Evolutionary conservation across 2,113 vertebrate species (phyloP).

Genomic region (Antechinus flavipes): DNA sequence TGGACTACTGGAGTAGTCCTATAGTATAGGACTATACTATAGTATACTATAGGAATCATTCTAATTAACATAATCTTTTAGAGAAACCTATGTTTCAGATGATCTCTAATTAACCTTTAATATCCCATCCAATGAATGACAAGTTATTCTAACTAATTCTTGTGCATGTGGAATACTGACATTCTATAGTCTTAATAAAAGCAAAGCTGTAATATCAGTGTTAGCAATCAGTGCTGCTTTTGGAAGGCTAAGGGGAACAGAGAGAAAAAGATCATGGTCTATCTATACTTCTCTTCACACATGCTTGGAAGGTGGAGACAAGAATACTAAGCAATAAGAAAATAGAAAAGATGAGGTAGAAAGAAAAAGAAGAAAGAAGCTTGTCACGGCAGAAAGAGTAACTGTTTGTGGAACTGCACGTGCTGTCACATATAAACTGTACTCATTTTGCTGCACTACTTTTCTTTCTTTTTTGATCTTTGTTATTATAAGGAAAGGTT

Average conservation of each 20-base stretch:
- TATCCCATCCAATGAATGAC: constrained; percentile 18
- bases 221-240: background rate
- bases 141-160: constrained; percentile 28
- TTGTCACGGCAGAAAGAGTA: background rate
- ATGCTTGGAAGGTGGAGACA: background rate
- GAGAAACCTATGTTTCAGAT: constrained; percentile 36
- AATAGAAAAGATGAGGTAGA: background rate
- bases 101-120: constrained; percentile 4
- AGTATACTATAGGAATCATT: constrained; percentile 7
- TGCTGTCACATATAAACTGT: background rate
- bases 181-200: constrained; percentile 1
- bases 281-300: background rate
- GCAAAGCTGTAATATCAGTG: background rate
- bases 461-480: background rate
- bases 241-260: background rate
- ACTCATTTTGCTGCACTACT: background rate
- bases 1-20: background rate
- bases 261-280: background rate
- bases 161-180: background rate
- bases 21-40: too few relatives aligned
- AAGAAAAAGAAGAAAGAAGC: background rate
- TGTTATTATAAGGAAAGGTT: background rate
- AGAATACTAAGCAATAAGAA: background rate
- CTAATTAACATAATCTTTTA: constrained; percentile 27
- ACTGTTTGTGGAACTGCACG: background rate